Percentiles rank a stretch among this genome's conserved stretches.
Conservation (phyloP, 2,888 invertebrate species). For the Campoplex capitator region DNA sequence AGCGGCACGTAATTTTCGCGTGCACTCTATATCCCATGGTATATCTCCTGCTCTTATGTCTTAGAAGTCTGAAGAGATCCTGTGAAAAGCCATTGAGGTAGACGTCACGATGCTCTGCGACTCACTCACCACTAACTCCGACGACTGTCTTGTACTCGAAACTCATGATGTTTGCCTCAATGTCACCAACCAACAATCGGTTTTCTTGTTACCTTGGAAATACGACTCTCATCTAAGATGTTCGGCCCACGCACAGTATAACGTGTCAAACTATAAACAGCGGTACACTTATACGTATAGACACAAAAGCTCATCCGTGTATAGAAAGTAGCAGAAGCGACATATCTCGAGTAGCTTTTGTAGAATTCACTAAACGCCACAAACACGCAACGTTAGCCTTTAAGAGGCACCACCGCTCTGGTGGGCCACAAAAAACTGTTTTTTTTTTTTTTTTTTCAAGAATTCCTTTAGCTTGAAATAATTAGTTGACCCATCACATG, state of each 20-base stretch:
- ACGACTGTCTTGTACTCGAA: constrained; percentile 29
- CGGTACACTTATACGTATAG: not conserved
- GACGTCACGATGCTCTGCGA: constrained; percentile 10
- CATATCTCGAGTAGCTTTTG: constrained; percentile 13
- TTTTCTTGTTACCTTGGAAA: constrained; percentile 51
- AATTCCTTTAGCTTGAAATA: too few relatives aligned
- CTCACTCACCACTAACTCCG: constrained; percentile 35
- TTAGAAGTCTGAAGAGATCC: constrained; percentile 6
- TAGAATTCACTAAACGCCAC: constrained; percentile 5
- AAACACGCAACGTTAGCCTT: constrained; percentile 15
- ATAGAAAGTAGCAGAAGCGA: constrained; percentile 4
- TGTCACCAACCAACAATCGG: constrained; percentile 63
- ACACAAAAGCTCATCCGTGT: not conserved
- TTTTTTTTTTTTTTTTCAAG: too few relatives aligned
- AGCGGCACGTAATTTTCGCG: constrained; percentile 44
- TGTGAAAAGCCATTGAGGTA: constrained; percentile 12
- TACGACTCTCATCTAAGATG: not conserved
- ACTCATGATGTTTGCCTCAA: constrained; percentile 58
- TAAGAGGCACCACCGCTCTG: not conserved
- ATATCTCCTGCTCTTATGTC: constrained; percentile 14
- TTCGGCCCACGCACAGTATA: not conserved
- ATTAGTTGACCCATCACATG: too few relatives aligned
- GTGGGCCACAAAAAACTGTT: too few relatives aligned
- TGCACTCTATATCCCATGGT: constrained; percentile 6
- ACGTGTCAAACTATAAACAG: not conserved